Percentiles rank a stretch among this genome's conserved stretches.
These are phyloP conservation scores for Paralichthys olivaceus DNA, from an alignment of 2,113 vertebrate genomes.

Conservation along the genomic window DNA sequence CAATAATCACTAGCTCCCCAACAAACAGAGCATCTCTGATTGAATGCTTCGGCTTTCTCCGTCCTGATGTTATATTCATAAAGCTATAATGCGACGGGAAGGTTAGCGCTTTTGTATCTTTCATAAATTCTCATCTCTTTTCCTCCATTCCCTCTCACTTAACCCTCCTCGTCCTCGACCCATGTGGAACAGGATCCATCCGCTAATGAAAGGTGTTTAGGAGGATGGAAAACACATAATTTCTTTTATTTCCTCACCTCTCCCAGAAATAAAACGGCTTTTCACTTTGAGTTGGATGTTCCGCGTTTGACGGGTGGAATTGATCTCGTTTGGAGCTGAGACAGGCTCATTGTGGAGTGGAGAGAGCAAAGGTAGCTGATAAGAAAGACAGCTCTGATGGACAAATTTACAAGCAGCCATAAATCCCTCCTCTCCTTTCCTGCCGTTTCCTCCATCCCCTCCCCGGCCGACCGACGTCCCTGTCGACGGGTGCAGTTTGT, in stretches of 20 bases:
- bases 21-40: conserved; percentile 54
- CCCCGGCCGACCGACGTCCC: conserved; percentile 24
- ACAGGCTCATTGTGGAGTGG: conserved; percentile 23
- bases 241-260: conserved; percentile 8
- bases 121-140: conserved; percentile 52
- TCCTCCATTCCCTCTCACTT: conserved; percentile 37
- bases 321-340: conserved; percentile 27
- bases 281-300: conserved; percentile 26
- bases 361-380: conserved; percentile 48
- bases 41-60: conserved; percentile 42
- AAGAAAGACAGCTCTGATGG: conserved; percentile 56
- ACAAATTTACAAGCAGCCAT: conserved; percentile 75
- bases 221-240: conserved; percentile 16
- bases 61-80: conserved; percentile 63
- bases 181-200: conserved; percentile 28
- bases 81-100: conserved; percentile 47
- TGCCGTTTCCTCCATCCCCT: conserved; percentile 1
- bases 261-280: conserved; percentile 20
- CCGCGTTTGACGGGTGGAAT: conserved; percentile 7
- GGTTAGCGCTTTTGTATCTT: conserved; percentile 40
- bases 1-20: conserved; percentile 75
- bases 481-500: conserved; percentile 73
- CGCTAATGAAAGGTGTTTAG: conserved; percentile 39
- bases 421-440: conserved; percentile 60
- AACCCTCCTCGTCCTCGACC: conserved; percentile 6